These are phyloP conservation scores for Itoplectis maculator DNA, from an alignment of 2,888 invertebrate species.

Conservation along the genomic window DNA sequence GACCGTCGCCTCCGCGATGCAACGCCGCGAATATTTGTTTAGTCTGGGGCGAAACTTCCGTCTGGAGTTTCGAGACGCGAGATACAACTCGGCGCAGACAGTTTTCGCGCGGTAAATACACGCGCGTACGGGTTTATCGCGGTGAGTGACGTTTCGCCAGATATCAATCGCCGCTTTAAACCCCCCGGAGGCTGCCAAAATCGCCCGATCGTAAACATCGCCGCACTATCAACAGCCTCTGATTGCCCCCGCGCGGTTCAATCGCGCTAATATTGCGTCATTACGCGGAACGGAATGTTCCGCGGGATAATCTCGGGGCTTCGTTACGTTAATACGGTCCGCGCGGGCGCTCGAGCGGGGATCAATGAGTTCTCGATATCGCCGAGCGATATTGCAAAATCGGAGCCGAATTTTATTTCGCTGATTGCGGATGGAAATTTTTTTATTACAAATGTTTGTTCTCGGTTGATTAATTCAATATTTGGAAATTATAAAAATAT, in stretches of 20 bases:
- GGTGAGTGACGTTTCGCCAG: constrained; percentile 12
- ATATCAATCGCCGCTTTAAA: constrained; percentile 37
- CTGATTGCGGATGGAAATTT: neutral
- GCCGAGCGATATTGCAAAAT: neutral
- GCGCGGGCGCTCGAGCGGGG: neutral
- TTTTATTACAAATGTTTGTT: neutral
- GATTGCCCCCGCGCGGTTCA: neutral
- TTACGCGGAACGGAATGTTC: constrained; percentile 29
- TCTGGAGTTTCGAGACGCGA: too few species aligned
- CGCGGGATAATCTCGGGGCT: constrained; percentile 15
- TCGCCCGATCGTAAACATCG: constrained; percentile 18
- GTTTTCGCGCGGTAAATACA: neutral
- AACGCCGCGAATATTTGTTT: neutral
- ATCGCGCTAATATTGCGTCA: constrained; percentile 15
- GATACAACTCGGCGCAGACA: too few species aligned
- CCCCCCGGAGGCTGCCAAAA: constrained; percentile 12
- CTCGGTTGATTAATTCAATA: too few species aligned
- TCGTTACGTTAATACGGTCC: neutral
- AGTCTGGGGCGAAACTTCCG: neutral
- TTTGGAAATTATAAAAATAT: neutral
- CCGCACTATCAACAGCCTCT: neutral
- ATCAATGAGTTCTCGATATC: neutral
- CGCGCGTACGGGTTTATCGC: constrained; percentile 18
- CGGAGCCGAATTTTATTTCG: neutral
- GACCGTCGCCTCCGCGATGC: neutral